Evolutionary conservation across 2,888 invertebrate genomes (phyloP), one percentile per base, ranked within the genome.

Genomic region (Pasiphila rectangulata): DNA sequence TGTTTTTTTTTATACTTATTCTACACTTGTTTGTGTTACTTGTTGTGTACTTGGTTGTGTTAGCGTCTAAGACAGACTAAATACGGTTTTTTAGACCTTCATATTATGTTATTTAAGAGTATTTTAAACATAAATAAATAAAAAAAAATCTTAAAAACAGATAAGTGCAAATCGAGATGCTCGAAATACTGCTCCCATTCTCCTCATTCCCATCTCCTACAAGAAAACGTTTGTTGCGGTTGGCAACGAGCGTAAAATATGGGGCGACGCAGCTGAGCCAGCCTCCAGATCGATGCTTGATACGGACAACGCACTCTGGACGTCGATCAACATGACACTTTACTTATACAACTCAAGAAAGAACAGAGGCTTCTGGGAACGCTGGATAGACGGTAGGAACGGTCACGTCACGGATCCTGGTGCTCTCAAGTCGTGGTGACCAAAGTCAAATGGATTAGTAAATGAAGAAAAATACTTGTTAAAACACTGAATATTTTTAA

Each of bases 201-300:
- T 10, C 16, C 9, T 17, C 9, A n/a, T 32, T 32, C 9, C 4
- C 6, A 30, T n/a, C n/a, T n/a, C n/a, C n/a, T n/a, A 17, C 17
- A 21, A 71, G 62, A 65, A 59, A 72, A 66, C 70, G 63, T 65
- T 74, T 67, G 67, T 64, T 66, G 69, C 71, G 71, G 75, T 77
- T 75, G 69, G 72, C 72, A 76, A 69, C 72, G 63, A 74, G 74
- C 77, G 77, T 78, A 72, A 80, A 84, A 85, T 84, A 80, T 83
- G 78, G 81, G 74, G 71, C 79, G 75, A 75, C 77, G 75, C 72
- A 75, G 74, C 75, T 78, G 75, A 81, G 72, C 75, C 79, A 71
- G 69, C 78, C 77, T 69, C 72, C 67, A 78, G 80, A 85, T 85
- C 83, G 83, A 86, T 86, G 83, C 79, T 73, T 75, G 79, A 83